phyloP scores from a whole-genome alignment of 2,113 vertebrate species.

The Peromyscus californicus region DNA sequence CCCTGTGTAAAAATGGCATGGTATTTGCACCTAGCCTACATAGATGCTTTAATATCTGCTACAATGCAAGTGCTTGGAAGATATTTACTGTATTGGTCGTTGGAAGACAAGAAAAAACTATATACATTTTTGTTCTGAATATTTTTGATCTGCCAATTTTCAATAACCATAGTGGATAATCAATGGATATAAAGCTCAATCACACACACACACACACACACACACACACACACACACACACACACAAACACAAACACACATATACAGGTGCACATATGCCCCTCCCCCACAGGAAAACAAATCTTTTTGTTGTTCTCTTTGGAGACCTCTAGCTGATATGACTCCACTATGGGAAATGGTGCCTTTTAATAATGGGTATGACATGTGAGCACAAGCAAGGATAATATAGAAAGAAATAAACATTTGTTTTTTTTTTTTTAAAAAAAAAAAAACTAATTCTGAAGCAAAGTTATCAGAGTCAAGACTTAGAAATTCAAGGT shows the following conservation, averaged over 20 bases:
- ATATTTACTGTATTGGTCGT: neutral
- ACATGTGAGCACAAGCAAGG: neutral
- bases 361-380: neutral
- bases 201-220: neutral
- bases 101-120: neutral
- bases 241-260: neutral
- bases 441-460: neutral
- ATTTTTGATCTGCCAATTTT: neutral
- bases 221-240: too few relatives aligned
- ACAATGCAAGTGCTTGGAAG: neutral
- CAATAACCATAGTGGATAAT: fast-evolving
- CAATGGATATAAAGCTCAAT: neutral
- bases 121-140: neutral
- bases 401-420: neutral
- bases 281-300: fast-evolving
- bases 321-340: neutral
- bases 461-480: too few relatives aligned
- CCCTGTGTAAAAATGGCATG: neutral
- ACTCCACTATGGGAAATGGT: fast-evolving
- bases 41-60: fast-evolving
- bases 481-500: neutral
- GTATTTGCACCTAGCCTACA: too few relatives aligned
- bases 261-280: neutral
- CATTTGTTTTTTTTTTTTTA: neutral
- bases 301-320: neutral